phyloP scores from a whole-genome alignment of 2,797 vertebrate genomes.

The Uromys caudimaculatus region DNA sequence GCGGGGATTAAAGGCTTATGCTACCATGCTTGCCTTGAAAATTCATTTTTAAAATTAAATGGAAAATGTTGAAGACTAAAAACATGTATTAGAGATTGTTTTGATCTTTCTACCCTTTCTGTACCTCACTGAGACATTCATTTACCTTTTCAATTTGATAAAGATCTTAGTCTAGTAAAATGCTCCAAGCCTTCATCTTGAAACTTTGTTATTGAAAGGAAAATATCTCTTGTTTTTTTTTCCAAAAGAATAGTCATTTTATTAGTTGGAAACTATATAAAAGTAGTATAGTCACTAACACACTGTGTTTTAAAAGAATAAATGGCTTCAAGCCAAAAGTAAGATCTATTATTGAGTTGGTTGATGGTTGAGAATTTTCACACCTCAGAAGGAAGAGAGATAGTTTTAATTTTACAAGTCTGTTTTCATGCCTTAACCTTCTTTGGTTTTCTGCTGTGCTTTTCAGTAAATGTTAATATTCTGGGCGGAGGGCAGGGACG shows the following conservation, averaged over 20 bases:
- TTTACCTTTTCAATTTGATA: constrained; percentile 55
- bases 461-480: constrained; percentile 44
- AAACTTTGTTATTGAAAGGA: constrained; percentile 16
- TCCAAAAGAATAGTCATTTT: constrained; percentile 1
- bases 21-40: background rate
- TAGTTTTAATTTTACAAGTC: constrained; percentile 34
- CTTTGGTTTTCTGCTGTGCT: background rate
- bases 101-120: background rate
- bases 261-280: background rate
- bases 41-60: background rate
- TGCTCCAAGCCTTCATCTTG: background rate
- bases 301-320: constrained; percentile 63
- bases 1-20: background rate
- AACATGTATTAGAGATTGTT: background rate
- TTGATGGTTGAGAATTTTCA: constrained; percentile 49
- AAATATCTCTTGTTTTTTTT: constrained; percentile 18
- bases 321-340: background rate
- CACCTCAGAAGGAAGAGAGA: background rate
- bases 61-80: background rate
- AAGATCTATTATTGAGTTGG: background rate
- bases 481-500: background rate
- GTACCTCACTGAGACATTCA: background rate
- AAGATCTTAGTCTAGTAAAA: constrained; percentile 50
- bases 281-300: background rate
- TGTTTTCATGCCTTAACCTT: background rate